Conservation (phyloP, 2,113 vertebrate genomes). For the Ciconia stormi region DNA sequence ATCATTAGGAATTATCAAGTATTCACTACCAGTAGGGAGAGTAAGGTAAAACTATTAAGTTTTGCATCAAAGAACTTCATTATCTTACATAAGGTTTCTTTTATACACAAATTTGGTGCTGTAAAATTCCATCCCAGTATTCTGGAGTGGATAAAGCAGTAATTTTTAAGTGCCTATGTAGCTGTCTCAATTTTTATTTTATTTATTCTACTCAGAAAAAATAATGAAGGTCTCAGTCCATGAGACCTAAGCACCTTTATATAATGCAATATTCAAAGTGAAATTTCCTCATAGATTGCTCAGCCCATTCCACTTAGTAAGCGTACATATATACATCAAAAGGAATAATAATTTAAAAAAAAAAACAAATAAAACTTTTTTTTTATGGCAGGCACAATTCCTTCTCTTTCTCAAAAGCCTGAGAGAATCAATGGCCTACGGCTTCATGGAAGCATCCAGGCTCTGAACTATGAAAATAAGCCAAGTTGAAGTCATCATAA, state of each 20-base stretch:
- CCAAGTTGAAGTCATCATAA: not conserved
- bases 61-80: conserved; percentile 24
- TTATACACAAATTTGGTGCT: not conserved
- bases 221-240: not conserved
- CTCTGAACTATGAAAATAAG: not conserved
- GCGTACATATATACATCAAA: not conserved
- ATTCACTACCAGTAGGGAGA: not conserved
- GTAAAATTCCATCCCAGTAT: not conserved
- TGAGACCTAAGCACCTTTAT: not conserved
- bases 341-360: not conserved
- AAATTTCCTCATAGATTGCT: not conserved
- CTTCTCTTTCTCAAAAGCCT: not conserved
- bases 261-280: not conserved
- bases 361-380: not conserved
- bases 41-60: conserved; percentile 39
- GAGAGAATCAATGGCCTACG: not conserved
- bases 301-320: not conserved
- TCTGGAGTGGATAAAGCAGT: not conserved
- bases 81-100: not conserved
- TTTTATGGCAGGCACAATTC: not conserved
- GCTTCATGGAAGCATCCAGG: not conserved
- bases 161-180: not conserved
- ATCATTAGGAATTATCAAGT: conserved; percentile 44
- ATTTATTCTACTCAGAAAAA: not conserved
- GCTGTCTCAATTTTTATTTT: not conserved